Evolutionary conservation across 2,113 vertebrate species (phyloP).

Genomic region (Engraulis encrasicolus): DNA sequence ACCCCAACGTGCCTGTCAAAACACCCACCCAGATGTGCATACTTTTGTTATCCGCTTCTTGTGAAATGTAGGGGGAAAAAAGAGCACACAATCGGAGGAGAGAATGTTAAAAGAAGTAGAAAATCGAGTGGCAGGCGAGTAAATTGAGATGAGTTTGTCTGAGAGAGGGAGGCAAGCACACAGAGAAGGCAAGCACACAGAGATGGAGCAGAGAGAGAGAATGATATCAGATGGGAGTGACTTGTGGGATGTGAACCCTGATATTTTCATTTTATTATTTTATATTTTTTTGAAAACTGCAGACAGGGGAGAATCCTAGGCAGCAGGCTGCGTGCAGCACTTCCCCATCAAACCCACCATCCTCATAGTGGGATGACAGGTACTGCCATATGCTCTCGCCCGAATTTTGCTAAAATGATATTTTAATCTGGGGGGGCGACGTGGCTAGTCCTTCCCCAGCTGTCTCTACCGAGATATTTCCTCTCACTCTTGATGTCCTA

Average conservation of each 20-base stretch:
- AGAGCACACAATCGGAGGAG: background rate
- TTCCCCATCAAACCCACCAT: background rate
- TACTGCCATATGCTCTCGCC: background rate
- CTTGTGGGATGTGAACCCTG: constrained; percentile 5
- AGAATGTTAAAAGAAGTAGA: background rate
- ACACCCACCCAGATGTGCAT: background rate
- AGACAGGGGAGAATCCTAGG: background rate
- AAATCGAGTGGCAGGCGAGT: background rate
- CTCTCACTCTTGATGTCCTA: no score
- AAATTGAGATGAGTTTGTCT: background rate
- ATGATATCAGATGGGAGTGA: background rate
- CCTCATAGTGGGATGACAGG: background rate
- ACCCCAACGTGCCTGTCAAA: background rate
- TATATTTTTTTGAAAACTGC: background rate
- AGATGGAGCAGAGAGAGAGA: background rate
- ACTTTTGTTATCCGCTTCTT: background rate
- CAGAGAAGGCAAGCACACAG: background rate
- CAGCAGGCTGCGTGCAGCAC: background rate
- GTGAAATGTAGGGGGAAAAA: background rate
- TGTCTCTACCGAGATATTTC: no score
- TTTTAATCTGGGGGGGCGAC: no score
- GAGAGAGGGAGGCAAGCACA: no score
- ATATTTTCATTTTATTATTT: no score
- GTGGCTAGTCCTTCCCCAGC: no score
- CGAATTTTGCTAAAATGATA: background rate